A percentile compares a stretch with the other conserved stretches of the same genome.
These are phyloP conservation scores for Spinus olivaceus DNA, from an alignment of 2,797 vertebrate species.

Conservation along the genomic window DNA sequence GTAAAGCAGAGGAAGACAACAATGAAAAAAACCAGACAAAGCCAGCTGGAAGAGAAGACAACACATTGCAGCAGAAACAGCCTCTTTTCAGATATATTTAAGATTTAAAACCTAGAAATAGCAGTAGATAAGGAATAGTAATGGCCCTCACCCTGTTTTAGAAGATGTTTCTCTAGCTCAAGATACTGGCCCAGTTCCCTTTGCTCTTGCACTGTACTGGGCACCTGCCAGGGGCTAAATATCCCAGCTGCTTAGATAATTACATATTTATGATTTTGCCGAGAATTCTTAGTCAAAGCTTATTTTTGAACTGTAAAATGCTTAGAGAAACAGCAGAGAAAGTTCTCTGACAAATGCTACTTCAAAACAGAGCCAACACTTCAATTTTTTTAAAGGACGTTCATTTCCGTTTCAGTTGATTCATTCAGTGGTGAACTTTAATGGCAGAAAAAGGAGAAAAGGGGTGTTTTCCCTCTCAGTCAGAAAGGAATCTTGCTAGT, in stretches of 20 bases:
- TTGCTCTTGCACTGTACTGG: not conserved
- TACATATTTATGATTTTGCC: slow-evolving; percentile 51
- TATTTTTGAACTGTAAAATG: slow-evolving; percentile 16
- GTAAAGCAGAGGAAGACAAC: not conserved
- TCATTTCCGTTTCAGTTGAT: not conserved
- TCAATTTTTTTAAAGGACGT: not conserved
- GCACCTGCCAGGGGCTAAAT: slow-evolving; percentile 34
- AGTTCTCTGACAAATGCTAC: not conserved
- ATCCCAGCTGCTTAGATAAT: slow-evolving; percentile 16
- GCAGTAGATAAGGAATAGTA: not conserved
- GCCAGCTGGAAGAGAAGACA: not conserved
- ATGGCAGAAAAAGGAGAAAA: not conserved
- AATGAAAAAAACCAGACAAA: not conserved
- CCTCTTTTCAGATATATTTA: not conserved
- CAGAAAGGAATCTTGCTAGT: not conserved
- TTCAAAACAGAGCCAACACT: not conserved
- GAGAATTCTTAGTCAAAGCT: slow-evolving; percentile 53
- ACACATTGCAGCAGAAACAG: not conserved
- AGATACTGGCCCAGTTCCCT: not conserved
- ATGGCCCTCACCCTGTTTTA: not conserved
- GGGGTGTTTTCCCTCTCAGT: not conserved
- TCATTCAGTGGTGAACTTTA: not conserved
- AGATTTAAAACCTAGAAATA: not conserved
- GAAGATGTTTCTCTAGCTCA: not conserved
- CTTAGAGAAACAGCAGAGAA: slow-evolving; percentile 6